Conservation (phyloP, 2,113 vertebrate genomes). For the Blennius ocellaris region DNA sequence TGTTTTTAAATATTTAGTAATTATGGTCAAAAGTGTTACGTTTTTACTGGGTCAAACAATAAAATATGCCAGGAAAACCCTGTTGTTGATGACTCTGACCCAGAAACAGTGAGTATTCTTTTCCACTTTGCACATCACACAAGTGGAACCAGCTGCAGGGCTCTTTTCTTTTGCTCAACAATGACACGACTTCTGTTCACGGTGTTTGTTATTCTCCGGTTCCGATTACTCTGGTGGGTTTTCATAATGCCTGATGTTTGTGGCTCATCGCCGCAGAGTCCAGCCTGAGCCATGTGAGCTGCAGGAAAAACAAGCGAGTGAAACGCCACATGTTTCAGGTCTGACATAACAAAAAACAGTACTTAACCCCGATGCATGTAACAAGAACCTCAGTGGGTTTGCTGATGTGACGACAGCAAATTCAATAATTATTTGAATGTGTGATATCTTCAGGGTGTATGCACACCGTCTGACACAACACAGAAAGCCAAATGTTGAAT, state of each 20-base stretch:
- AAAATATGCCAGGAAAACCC: not conserved
- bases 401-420: too few species aligned
- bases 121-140: not conserved
- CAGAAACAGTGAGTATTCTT: not conserved
- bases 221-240: not conserved
- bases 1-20: too few species aligned
- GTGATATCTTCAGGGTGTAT: too few species aligned
- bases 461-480: too few species aligned
- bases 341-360: not conserved
- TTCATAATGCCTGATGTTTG: not conserved
- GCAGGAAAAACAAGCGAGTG: not conserved
- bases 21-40: too few species aligned
- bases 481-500: too few species aligned
- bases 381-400: not conserved
- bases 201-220: conserved; percentile 2
- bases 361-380: too few species aligned
- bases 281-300: not conserved
- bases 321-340: not conserved
- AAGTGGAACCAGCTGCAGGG: not conserved
- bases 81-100: not conserved
- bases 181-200: not conserved
- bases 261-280: not conserved
- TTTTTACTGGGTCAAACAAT: too few species aligned
- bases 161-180: not conserved
- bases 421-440: too few species aligned